Evolutionary conservation across 2,113 vertebrate genomes (phyloP).

Genomic region (Pangasianodon gigas): DNA sequence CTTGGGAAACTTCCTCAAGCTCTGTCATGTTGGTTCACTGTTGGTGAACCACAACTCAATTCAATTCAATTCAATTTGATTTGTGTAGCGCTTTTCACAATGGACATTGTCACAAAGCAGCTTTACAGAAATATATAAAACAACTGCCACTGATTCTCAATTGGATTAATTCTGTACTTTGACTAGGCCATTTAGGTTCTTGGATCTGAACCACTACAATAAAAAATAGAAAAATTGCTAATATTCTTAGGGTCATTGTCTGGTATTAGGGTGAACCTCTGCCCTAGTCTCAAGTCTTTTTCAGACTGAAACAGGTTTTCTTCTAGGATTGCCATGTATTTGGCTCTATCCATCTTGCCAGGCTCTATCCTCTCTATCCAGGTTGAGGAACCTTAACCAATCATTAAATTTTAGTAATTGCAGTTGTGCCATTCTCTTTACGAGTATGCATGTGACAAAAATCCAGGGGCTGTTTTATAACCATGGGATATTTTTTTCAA

Average conservation of each 20-base stretch:
- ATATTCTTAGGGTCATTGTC: neutral
- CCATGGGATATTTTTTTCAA: no score
- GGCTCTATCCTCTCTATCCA: no score
- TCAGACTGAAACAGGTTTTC: neutral
- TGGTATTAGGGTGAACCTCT: neutral
- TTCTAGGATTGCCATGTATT: neutral
- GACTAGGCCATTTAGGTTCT: neutral
- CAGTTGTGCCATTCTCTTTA: neutral
- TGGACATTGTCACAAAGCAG: no score
- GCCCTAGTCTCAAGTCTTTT: neutral
- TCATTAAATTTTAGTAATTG: neutral
- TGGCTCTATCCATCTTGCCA: neutral
- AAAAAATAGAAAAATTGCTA: neutral
- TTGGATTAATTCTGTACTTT: neutral
- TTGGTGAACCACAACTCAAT: no score
- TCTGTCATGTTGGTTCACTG: neutral
- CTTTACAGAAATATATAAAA: no score
- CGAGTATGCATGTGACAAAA: no score
- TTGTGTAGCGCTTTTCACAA: no score
- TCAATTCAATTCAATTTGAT: no score
- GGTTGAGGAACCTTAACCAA: no score
- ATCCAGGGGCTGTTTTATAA: no score
- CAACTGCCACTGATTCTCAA: neutral
- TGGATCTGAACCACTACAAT: neutral
- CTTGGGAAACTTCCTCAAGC: neutral